phyloP scores from a whole-genome alignment of 2,113 vertebrate species.

The Oreochromis spilurus region DNA sequence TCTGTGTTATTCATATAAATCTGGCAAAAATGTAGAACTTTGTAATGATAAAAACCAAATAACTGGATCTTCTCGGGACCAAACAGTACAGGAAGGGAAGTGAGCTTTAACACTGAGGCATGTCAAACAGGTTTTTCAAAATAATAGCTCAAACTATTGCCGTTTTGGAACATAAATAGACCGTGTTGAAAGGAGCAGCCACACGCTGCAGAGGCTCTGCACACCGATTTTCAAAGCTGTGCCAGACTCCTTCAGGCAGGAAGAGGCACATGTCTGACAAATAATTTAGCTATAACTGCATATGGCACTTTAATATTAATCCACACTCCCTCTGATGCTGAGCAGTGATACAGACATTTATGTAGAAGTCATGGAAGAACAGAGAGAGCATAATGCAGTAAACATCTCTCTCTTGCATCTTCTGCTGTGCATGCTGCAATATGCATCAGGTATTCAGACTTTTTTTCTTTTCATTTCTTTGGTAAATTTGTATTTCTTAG shows the following conservation, averaged over 20 bases:
- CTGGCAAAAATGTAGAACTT: neutral
- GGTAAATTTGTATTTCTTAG: neutral
- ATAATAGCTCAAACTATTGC: neutral
- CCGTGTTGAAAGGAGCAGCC: neutral
- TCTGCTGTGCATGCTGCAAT: neutral
- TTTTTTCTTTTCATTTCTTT: neutral
- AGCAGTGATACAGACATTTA: neutral
- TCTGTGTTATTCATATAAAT: neutral
- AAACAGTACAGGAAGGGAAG: neutral
- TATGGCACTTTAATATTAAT: slow-evolving; percentile 2
- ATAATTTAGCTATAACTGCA: neutral
- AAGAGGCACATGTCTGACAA: neutral
- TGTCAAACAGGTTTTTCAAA: neutral
- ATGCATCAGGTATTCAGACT: neutral
- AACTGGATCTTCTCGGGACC: neutral
- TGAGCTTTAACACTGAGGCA: neutral
- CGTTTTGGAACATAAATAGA: neutral
- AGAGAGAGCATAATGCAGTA: neutral
- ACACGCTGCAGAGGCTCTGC: neutral
- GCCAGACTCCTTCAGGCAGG: neutral
- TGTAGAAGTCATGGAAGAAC: neutral
- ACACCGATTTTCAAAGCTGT: neutral
- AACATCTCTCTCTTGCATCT: neutral
- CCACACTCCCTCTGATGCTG: neutral
- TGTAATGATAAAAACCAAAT: neutral